A percentile compares a stretch with the other conserved stretches of the same genome.
These are phyloP conservation scores for Prunella himalayana DNA, from an alignment of 2,113 vertebrate genomes.

Conservation along the genomic window DNA sequence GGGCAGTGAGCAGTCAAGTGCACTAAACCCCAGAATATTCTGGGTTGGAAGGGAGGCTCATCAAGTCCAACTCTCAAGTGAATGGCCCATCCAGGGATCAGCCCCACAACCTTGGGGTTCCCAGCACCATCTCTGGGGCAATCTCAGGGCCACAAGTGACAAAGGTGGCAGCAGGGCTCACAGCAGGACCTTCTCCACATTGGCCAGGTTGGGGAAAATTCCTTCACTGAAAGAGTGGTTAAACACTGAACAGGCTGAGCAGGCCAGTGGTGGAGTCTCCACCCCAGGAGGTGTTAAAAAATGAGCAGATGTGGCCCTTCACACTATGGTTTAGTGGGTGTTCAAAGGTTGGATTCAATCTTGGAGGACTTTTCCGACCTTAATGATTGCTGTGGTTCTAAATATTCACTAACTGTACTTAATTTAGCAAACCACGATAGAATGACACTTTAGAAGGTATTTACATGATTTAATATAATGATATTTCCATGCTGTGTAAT, in stretches of 20 bases:
- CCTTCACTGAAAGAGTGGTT: not conserved
- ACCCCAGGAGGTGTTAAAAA: not conserved
- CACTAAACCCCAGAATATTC: not conserved
- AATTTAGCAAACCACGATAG: not conserved
- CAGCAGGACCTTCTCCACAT: not conserved
- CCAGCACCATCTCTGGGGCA: not conserved
- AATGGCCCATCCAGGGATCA: no score
- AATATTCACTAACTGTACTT: not conserved
- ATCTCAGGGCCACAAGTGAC: not conserved
- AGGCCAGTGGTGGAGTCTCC: not conserved
- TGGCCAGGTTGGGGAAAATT: not conserved
- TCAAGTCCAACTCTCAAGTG: accelerated
- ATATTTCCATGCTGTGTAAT: not conserved
- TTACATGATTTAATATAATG: not conserved
- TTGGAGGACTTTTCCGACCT: not conserved
- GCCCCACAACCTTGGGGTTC: accelerated
- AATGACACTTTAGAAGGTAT: not conserved
- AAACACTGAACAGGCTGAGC: not conserved
- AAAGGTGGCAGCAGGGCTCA: not conserved
- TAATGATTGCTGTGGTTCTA: not conserved
- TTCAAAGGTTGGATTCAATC: not conserved
- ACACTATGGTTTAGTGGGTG: not conserved
- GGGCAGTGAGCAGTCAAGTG: accelerated
- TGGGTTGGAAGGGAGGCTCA: not conserved
- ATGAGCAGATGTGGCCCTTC: not conserved